phyloP scores from a whole-genome alignment of 1,140 invertebrate genomes.

The Artemia franciscana region DNA sequence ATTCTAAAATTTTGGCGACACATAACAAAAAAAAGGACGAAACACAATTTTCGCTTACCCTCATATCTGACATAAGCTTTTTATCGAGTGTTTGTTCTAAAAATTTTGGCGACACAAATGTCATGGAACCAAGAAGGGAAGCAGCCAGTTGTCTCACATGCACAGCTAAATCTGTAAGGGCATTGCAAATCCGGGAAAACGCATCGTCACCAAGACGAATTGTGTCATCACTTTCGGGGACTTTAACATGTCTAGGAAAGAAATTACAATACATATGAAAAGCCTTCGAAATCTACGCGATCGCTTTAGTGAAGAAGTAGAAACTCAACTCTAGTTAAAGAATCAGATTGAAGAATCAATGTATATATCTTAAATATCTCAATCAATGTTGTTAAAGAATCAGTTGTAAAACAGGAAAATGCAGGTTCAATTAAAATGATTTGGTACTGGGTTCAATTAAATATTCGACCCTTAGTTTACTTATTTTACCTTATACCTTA shows the following conservation, averaged over 20 bases:
- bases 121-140: constrained; percentile 58
- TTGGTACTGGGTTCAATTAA: no score
- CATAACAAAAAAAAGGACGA: constrained; percentile 10
- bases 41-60: no score
- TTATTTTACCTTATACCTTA: no score
- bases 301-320: no score
- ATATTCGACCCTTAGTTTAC: no score
- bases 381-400: no score
- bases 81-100: constrained; percentile 92
- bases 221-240: constrained; percentile 37
- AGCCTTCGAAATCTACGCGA: no score
- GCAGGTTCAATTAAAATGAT: no score
- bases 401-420: no score
- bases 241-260: constrained; percentile 31
- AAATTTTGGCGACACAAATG: constrained; percentile 62
- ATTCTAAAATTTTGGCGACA: not conserved
- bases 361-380: no score
- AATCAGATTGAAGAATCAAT: no score
- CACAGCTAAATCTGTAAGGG: constrained; percentile 66
- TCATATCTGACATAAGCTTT: constrained; percentile 93
- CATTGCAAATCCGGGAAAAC: constrained; percentile 80
- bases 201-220: constrained; percentile 81
- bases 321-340: no score
- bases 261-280: constrained; percentile 2
- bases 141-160: constrained; percentile 55